phyloP scores from a whole-genome alignment of 1,140 invertebrate genomes.

The Caenorhabditis elegans region WBcel235 BX284606.5:10259001-10259500 shows the following conservation, averaged over 20 bases:
- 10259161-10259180: background rate
- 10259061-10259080: background rate
- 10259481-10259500: background rate
- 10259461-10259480: background rate
- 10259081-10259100: background rate
- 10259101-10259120: background rate
- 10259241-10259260: background rate
- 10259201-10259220: background rate
- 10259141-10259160: background rate
- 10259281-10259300: background rate
- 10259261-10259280: background rate
- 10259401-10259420: background rate
- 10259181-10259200: background rate
- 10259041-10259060: slow-evolving; percentile 1
- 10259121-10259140: background rate
- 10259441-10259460: background rate
- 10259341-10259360: background rate
- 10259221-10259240: background rate
- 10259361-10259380: background rate
- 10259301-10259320: background rate
- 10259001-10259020: background rate
- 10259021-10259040: no score
- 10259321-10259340: background rate
- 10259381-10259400: background rate
- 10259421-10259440: background rate